Base-by-base conservation (phyloP, 2,113 vertebrate genomes). In the Hippoglossus stenolepis region DNA sequence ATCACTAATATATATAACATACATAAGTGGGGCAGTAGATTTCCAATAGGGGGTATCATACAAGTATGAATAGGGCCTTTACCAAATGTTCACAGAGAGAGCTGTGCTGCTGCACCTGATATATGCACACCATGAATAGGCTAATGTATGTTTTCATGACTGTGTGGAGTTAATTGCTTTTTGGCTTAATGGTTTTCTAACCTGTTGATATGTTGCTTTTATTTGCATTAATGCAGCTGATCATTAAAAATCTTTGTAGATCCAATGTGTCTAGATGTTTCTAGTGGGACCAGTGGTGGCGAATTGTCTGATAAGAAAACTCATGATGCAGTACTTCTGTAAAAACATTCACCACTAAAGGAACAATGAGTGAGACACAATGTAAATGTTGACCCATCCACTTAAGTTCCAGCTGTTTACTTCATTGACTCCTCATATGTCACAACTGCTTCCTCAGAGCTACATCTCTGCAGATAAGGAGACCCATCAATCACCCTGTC, bases 401-500 rank as follows among this genome's bases (percentile, higher is more conserved):
- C 63, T 31, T 23, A 31, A 31, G 78, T 79, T 87, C 5, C 68
- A 70, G 45, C 74, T 76, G 76, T 87, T 85, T 79, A 73, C 77
- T 68, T 26, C 26, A 63, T 71, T 86, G 53, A 65, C 70, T 65
- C 69, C 61, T 80, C 75, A 82, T 87, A 73, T 87, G 90, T 91
- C 85, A 85, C 74, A 77, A 67, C 47, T 20, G 80, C 87, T 87
- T 91, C 83, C 87, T 90, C 77, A 65, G 47, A 58, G 79, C 65
- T 86, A 54, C 75, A 62, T 90, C 70, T 84, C 69, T 87, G 57
- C 67, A 74, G 75, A 49, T 58, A 78, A 84, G 54, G 70, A 85
- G 78, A 78, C n/a, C 79, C 63, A 80, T 92, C 88, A 90, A 71
- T 92, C 89, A 86, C 40, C 60, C 23, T 45, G 71, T 63, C 47